These are phyloP conservation scores for Hyperoplus lanceolatus DNA, from an alignment of 2,797 vertebrate species.

Conservation along the genomic window DNA sequence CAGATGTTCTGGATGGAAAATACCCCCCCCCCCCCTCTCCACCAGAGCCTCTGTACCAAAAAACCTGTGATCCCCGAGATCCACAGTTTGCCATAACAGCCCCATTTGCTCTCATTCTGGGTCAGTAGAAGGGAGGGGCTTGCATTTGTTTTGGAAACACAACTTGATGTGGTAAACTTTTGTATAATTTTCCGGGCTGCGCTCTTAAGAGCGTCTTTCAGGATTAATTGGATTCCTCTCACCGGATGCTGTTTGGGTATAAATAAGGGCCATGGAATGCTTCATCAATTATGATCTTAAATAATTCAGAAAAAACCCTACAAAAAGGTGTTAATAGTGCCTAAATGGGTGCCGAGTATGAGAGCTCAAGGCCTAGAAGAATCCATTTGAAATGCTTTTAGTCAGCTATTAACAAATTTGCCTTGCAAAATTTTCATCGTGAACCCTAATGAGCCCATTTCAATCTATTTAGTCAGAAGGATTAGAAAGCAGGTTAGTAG, in stretches of 20 bases:
- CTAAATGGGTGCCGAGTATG: background rate
- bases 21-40: constrained; percentile 10
- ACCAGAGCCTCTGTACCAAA: constrained; percentile 43
- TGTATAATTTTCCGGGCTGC: background rate
- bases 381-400: constrained; percentile 12
- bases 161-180: constrained; percentile 34
- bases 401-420: constrained; percentile 37
- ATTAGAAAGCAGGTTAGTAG: constrained; percentile 64
- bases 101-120: constrained; percentile 67
- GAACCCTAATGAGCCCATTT: constrained; percentile 49
- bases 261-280: constrained; percentile 20
- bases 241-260: constrained; percentile 16
- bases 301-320: background rate
- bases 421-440: constrained; percentile 31
- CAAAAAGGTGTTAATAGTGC: background rate
- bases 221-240: constrained; percentile 30
- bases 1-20: constrained; percentile 67
- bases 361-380: background rate
- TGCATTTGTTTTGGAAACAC: constrained; percentile 41
- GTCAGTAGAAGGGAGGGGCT: constrained; percentile 49
- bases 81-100: constrained; percentile 32
- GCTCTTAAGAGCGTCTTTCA: constrained; percentile 14
- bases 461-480: constrained; percentile 56
- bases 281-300: constrained; percentile 11
- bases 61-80: constrained; percentile 55